Evolutionary conservation across 2,113 vertebrate genomes (phyloP).

Genomic region (Todiramphus chloris): DNA sequence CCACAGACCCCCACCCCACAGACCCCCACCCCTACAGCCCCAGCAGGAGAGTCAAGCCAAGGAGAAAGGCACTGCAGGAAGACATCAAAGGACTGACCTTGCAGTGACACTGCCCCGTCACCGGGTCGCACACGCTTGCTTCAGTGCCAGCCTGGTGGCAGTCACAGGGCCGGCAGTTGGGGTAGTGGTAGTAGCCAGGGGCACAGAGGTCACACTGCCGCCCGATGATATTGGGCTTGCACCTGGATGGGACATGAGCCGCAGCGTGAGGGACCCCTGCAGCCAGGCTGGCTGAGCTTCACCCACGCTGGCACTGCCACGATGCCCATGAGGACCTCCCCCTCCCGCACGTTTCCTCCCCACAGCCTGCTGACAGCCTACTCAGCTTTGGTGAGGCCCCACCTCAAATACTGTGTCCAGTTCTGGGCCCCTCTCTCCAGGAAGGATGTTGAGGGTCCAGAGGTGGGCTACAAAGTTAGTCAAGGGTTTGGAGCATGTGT

Average conservation of each 20-base stretch:
- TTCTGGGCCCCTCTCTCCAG: no score
- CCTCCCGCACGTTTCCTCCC: neutral
- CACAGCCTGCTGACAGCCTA: neutral
- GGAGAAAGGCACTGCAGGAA: fast-evolving
- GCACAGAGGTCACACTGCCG: conserved; percentile 89
- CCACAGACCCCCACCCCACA: no score
- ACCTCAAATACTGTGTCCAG: no score
- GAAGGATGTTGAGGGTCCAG: no score
- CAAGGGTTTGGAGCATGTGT: no score
- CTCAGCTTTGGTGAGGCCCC: no score
- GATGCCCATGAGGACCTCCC: fast-evolving
- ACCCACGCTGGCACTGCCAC: neutral
- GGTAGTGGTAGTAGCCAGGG: conserved; percentile 88
- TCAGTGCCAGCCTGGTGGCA: conserved; percentile 87
- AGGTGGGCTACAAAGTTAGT: no score
- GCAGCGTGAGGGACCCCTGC: neutral
- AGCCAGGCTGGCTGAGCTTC: neutral
- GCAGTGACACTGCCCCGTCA: conserved; percentile 89
- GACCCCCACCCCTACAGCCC: no score
- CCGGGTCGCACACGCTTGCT: conserved; percentile 79
- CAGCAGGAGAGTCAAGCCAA: neutral
- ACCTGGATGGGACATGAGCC: conserved; percentile 70
- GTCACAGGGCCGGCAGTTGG: conserved; percentile 85
- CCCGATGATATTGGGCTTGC: conserved; percentile 87
- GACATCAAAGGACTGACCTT: conserved; percentile 76